These are phyloP conservation scores for Leptinotarsa haldemani DNA, from an alignment of 2,888 invertebrate genomes.

Conservation along the genomic window DNA sequence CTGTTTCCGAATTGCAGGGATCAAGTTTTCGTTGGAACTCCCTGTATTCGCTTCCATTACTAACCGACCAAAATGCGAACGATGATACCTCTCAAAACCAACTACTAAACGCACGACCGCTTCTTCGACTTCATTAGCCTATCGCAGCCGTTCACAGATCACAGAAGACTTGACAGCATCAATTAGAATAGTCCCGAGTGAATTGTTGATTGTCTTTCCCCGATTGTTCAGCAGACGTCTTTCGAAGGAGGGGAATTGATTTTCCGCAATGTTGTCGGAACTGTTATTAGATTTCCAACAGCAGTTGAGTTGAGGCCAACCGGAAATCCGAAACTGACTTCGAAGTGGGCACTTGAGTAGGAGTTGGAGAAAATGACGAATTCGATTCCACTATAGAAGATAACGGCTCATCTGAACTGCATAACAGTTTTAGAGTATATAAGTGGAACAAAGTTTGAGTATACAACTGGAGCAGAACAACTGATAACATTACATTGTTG, in stretches of 20 bases:
- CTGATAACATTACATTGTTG: too few species aligned
- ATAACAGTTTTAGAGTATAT: too few species aligned
- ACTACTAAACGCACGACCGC: neutral
- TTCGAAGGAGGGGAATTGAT: neutral
- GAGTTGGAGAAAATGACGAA: neutral
- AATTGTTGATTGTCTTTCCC: slow-evolving; percentile 21
- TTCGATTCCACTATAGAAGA: slow-evolving; percentile 4
- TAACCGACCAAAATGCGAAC: neutral
- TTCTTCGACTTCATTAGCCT: slow-evolving; percentile 11
- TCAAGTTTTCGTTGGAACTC: too few species aligned
- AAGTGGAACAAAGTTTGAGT: too few species aligned
- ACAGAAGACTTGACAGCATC: slow-evolving; percentile 10
- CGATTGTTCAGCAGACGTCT: slow-evolving; percentile 1
- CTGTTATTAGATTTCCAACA: slow-evolving; percentile 7
- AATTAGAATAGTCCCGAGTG: slow-evolving; percentile 20
- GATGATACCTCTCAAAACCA: neutral
- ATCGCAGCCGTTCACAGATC: slow-evolving; percentile 18
- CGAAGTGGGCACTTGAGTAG: slow-evolving; percentile 5
- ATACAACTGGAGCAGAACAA: too few species aligned
- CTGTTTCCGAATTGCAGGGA: too few species aligned
- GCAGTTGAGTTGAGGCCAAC: neutral
- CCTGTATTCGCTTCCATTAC: too few species aligned
- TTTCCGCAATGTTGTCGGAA: slow-evolving; percentile 16
- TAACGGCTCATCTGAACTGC: neutral
- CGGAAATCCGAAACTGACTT: slow-evolving; percentile 11